Conservation (phyloP, 2,888 invertebrate genomes). For the Seira ritae region DNA sequence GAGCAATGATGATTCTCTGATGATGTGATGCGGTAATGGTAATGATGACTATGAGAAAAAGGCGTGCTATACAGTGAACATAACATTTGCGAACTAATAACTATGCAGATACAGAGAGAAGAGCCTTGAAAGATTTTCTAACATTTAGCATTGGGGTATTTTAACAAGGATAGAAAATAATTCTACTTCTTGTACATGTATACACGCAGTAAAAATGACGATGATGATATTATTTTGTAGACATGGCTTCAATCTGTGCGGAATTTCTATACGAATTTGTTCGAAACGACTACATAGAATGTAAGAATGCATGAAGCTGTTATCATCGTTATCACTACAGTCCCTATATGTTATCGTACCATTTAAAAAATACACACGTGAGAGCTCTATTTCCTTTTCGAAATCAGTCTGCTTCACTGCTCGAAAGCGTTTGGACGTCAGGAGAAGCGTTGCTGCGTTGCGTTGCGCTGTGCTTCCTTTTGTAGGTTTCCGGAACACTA, state of each 20-base stretch:
- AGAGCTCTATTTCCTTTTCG: background rate
- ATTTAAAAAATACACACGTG: constrained; percentile 1
- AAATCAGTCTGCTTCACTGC: background rate
- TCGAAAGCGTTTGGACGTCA: background rate
- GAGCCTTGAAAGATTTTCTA: constrained; percentile 44
- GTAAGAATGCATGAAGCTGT: too few relatives aligned
- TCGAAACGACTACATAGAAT: background rate
- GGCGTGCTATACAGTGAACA: background rate
- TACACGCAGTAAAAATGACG: too few relatives aligned
- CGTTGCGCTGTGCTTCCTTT: background rate
- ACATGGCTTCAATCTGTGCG: constrained; percentile 35
- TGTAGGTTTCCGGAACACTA: background rate
- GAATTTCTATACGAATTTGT: background rate
- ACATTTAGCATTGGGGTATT: background rate
- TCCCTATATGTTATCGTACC: background rate
- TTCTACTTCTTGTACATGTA: too few relatives aligned
- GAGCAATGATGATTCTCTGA: background rate
- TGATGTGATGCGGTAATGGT: background rate
- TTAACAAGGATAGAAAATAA: too few relatives aligned
- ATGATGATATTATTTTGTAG: constrained; percentile 29
- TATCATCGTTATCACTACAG: too few relatives aligned
- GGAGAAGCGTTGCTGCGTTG: background rate
- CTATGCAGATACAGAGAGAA: background rate
- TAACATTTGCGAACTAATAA: background rate
- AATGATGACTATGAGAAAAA: background rate